Evolutionary conservation across 2,797 vertebrate species (phyloP).

Genomic region (Enteromius anoplus): DNA sequence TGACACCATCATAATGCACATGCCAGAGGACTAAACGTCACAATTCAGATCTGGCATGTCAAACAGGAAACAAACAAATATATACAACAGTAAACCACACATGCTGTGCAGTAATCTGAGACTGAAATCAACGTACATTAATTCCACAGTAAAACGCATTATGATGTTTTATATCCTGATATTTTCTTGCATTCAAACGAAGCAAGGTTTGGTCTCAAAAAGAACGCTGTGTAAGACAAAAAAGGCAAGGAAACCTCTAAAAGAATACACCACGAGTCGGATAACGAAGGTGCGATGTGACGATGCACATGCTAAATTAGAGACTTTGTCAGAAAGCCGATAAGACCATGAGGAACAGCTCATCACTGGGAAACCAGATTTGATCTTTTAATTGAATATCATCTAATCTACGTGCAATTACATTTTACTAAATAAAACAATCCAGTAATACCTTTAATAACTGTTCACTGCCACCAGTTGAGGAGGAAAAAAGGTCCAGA

Average conservation of each 20-base stretch:
- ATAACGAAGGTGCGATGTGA: slow-evolving; percentile 6
- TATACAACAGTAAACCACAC: neutral
- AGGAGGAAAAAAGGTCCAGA: neutral
- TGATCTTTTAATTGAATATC: neutral
- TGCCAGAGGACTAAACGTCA: slow-evolving; percentile 14
- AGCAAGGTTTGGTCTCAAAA: neutral
- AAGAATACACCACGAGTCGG: neutral
- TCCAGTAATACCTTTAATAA: neutral
- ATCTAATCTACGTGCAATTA: slow-evolving; percentile 9
- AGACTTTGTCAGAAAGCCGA: neutral
- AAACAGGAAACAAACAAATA: slow-evolving; percentile 2
- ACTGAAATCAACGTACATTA: neutral
- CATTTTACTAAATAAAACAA: neutral
- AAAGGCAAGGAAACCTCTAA: neutral
- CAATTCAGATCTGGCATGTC: neutral
- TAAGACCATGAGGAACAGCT: neutral
- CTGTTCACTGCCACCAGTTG: neutral
- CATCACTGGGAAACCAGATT: neutral
- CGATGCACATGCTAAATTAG: neutral
- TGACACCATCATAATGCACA: neutral
- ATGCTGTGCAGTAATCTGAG: neutral
- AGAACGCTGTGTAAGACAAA: neutral
- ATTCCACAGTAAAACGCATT: neutral
- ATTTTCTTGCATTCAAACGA: neutral
- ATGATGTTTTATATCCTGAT: neutral